Conservation (phyloP, 2,113 vertebrate species). For the Perca fluviatilis region DNA sequence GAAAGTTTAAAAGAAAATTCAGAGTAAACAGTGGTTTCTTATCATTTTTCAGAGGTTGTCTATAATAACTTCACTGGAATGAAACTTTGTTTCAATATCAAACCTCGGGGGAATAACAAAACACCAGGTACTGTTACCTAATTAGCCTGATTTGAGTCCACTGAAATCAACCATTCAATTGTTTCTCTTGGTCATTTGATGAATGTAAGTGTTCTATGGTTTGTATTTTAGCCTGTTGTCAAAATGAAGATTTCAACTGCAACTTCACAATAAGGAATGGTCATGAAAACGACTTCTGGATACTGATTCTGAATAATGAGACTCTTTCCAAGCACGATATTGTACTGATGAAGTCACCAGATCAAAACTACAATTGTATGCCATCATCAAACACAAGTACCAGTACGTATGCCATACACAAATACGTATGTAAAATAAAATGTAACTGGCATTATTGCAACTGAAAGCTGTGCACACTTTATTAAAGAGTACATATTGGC, state of each 20-base stretch:
- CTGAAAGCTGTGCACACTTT: neutral
- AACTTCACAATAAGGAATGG: fast-evolving
- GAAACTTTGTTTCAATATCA: constrained; percentile 31
- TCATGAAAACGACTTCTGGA: fast-evolving
- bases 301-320: fast-evolving
- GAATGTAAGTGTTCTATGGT: neutral
- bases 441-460: neutral
- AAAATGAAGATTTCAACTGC: fast-evolving
- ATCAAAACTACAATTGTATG: fast-evolving
- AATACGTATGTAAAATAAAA: neutral
- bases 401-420: too few relatives aligned
- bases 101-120: too few relatives aligned
- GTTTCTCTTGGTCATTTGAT: neutral
- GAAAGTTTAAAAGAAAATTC: neutral
- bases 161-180: neutral
- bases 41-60: constrained; percentile 28
- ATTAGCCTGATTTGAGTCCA: neutral
- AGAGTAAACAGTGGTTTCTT: neutral
- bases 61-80: fast-evolving
- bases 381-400: neutral
- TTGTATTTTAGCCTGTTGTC: constrained; percentile 17
- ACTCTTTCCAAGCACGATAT: constrained; percentile 23
- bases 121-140: neutral
- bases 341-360: fast-evolving
- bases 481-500: neutral